phyloP scores from a whole-genome alignment of 1,140 invertebrate species.

The Philopotamus ludificatus region DNA sequence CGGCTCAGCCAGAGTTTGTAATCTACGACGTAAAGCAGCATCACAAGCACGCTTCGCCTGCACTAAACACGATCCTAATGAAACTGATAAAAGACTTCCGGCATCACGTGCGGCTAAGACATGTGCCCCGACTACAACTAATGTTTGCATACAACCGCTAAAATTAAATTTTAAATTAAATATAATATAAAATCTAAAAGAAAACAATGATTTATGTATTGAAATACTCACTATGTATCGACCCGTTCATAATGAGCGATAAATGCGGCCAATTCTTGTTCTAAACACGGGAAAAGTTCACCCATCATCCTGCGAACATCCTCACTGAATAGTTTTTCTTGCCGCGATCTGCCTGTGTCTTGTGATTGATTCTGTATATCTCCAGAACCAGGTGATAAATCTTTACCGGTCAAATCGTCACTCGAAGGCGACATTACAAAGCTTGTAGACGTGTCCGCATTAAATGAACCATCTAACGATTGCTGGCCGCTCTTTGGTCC shows the following conservation, averaged over 20 bases:
- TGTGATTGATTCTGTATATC: conserved; percentile 45
- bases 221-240: conserved; percentile 77
- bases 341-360: conserved; percentile 54
- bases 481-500: conserved; percentile 41
- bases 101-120: conserved; percentile 88
- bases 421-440: conserved; percentile 36
- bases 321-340: conserved; percentile 71
- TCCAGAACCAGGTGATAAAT: conserved; percentile 39
- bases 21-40: conserved; percentile 85
- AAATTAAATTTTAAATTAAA: conserved; percentile 41
- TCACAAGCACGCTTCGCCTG: conserved; percentile 96
- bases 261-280: conserved; percentile 82
- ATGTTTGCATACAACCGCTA: conserved; percentile 90
- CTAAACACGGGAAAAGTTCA: conserved; percentile 81
- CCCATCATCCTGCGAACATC: conserved; percentile 84
- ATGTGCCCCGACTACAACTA: conserved; percentile 86
- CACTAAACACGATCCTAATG: conserved; percentile 83
- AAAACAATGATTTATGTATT: not conserved
- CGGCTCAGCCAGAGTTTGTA: conserved; percentile 79
- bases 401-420: conserved; percentile 36
- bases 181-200: not conserved
- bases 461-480: conserved; percentile 40
- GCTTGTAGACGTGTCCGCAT: conserved; percentile 35
- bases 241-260: conserved; percentile 82
- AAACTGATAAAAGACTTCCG: conserved; percentile 88